phyloP scores from a whole-genome alignment of 2,797 vertebrate species.

The Darevskia nairensis region DNA sequence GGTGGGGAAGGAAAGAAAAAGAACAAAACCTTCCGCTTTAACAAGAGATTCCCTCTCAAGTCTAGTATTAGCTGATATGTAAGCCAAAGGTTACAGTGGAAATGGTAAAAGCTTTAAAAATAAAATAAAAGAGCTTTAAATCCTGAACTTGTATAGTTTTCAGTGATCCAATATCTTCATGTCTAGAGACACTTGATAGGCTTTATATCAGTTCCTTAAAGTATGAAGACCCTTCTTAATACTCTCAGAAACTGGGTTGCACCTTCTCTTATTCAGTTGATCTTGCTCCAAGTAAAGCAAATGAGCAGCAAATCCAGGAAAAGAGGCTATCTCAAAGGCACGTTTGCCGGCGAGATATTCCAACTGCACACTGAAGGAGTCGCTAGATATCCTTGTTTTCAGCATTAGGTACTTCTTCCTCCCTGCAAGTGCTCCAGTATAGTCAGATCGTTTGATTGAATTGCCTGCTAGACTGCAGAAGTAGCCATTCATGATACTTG shows the following conservation, averaged over 20 bases:
- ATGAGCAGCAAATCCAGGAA: slow-evolving; percentile 61
- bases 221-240: slow-evolving; percentile 36
- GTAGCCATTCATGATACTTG: slow-evolving; percentile 81
- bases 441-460: slow-evolving; percentile 78
- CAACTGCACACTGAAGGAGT: slow-evolving; percentile 82
- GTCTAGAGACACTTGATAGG: slow-evolving; percentile 19
- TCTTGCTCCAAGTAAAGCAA: slow-evolving; percentile 55
- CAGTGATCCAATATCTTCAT: not conserved
- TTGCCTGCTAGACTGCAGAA: slow-evolving; percentile 79
- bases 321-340: slow-evolving; percentile 41
- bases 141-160: slow-evolving; percentile 37
- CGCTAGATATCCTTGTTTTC: slow-evolving; percentile 83
- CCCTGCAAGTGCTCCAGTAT: slow-evolving; percentile 67
- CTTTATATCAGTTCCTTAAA: slow-evolving; percentile 49
- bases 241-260: slow-evolving; percentile 32
- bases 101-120: not conserved
- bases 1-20: not conserved
- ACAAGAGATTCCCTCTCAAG: not conserved
- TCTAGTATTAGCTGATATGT: not conserved
- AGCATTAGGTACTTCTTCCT: slow-evolving; percentile 67
- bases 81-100: slow-evolving; percentile 23
- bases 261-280: slow-evolving; percentile 58
- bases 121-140: slow-evolving; percentile 8
- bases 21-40: too few relatives aligned
- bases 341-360: slow-evolving; percentile 68